Conservation (phyloP, 2,888 invertebrate genomes). For the Sussaba pulchella region DNA sequence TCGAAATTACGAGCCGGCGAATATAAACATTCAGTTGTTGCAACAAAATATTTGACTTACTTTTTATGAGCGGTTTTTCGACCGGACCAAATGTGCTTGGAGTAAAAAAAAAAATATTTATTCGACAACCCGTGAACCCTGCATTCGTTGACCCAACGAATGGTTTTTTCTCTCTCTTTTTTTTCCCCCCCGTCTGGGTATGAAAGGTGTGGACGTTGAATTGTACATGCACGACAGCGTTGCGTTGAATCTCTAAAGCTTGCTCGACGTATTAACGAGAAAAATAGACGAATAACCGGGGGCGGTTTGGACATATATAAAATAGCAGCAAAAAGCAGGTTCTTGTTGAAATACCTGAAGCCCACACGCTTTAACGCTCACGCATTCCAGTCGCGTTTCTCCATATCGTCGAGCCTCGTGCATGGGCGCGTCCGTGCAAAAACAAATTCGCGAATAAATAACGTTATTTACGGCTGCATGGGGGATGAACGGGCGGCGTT, state of each 20-base stretch:
- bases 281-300: constrained; percentile 53
- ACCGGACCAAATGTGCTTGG: neutral
- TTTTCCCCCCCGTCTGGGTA: too few species aligned
- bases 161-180: neutral
- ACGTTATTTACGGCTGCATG: constrained; percentile 73
- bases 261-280: constrained; percentile 50
- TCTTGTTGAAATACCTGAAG: constrained; percentile 60
- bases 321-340: constrained; percentile 38
- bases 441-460: constrained; percentile 77
- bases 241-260: constrained; percentile 47
- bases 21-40: neutral
- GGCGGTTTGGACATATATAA: constrained; percentile 20
- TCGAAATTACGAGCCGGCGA: neutral
- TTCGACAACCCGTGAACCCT: neutral
- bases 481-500: constrained; percentile 51
- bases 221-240: neutral
- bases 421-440: constrained; percentile 65
- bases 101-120: neutral
- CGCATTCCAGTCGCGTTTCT: constrained; percentile 71
- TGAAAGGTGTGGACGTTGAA: neutral
- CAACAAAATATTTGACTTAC: neutral
- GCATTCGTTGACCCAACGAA: neutral
- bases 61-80: neutral
- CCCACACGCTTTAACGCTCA: constrained; percentile 65
- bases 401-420: constrained; percentile 50